Conservation (phyloP, 2,113 vertebrate species). For the Mormyrus lacerda region DNA sequence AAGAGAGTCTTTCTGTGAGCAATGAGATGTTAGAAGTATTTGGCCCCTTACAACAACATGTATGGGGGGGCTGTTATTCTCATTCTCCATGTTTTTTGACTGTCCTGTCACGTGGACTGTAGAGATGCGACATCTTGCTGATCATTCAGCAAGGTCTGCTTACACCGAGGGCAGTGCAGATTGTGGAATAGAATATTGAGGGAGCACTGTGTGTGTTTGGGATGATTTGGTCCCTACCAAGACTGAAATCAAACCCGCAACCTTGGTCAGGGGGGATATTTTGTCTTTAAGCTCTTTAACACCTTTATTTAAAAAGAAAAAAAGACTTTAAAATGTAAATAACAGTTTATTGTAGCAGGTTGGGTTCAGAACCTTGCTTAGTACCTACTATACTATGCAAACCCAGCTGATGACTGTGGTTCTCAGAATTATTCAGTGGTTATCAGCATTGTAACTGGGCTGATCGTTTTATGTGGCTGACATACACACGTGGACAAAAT, state of each 20-base stretch:
- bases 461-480: not conserved
- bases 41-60: constrained; percentile 10
- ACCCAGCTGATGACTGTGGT: not conserved
- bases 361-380: not conserved
- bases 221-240: not conserved
- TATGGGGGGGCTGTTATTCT: not conserved
- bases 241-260: not conserved
- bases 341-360: not conserved
- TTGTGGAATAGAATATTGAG: not conserved
- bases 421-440: not conserved
- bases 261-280: not conserved
- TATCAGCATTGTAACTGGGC: not conserved
- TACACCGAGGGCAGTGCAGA: not conserved
- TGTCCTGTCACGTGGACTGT: not conserved
- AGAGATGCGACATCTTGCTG: not conserved
- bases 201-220: not conserved
- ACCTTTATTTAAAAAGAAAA: not conserved
- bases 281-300: not conserved
- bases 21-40: not conserved
- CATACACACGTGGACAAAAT: no score
- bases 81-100: not conserved
- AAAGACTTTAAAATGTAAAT: not conserved
- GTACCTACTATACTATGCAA: not conserved
- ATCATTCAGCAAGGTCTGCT: not conserved
- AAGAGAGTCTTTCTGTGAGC: not conserved